phyloP scores from a whole-genome alignment of 2,797 vertebrate genomes.

The Hydrophis major region DNA sequence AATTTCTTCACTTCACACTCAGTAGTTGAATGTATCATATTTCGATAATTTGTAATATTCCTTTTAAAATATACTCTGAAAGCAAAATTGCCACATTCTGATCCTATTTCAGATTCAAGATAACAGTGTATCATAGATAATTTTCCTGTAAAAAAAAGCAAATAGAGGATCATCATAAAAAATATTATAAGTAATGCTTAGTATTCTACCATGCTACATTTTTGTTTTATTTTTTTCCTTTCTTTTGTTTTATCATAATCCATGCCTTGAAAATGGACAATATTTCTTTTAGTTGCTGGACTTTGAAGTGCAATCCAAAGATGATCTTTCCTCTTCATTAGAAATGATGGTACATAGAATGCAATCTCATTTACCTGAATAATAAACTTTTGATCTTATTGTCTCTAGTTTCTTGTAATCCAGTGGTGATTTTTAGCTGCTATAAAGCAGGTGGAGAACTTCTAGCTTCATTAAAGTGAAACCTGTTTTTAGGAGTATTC shows the following conservation, averaged over 20 bases:
- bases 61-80: not conserved
- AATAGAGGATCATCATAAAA: not conserved
- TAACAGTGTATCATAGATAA: conserved; percentile 1
- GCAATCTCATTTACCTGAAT: not conserved
- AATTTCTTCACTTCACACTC: not conserved
- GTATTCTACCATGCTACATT: not conserved
- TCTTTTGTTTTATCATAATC: conserved; percentile 1
- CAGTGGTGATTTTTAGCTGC: not conserved
- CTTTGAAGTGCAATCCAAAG: not conserved
- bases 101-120: conserved; percentile 2
- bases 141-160: not conserved
- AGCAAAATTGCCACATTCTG: not conserved
- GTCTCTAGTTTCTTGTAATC: not conserved
- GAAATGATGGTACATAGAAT: not conserved
- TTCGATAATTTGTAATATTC: not conserved
- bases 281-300: not conserved
- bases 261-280: not conserved
- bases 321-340: not conserved
- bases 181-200: not conserved
- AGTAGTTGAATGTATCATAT: not conserved
- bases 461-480: not conserved
- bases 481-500: not conserved
- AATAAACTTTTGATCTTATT: conserved; percentile 26
- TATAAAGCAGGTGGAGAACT: not conserved
- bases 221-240: not conserved